Evolutionary conservation across 1,140 invertebrate genomes (phyloP), one percentile per base, ranked within the genome.

Genomic region (Conus ventricosus): DNA sequence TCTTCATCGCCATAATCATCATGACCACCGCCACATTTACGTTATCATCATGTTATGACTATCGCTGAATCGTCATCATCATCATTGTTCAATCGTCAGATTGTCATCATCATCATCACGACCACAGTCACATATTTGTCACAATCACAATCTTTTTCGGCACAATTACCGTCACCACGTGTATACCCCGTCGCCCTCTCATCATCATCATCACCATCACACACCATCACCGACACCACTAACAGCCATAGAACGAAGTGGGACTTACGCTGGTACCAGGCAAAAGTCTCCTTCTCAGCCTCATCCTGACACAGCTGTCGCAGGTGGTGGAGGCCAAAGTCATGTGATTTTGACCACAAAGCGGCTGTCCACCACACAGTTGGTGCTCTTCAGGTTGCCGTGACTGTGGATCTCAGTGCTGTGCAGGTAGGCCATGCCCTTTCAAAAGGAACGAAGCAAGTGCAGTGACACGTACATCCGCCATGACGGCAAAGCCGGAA

Each of bases 351-450:
- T 8, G 15, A 8, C 2, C 99, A 96, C 0, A 99, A 98, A 94
- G 99, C 99, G 53, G 99, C 96, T 53, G 94, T 99, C 99, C 0
- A 99, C 98, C 0, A 99, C 97, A 95, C 99, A 99, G 94, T 99
- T 99, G 25, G 98, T 98, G 0, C 99, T 99, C 94, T 99, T 99
- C 23, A 99, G 95, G 92, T 97, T 97, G 2, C 99, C 99, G 94
- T 99, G 99, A 15, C 97, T 98, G 90, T 97, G 97, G 6, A 99
- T 97, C 91, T 98, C 97, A 71, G 97, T 98, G 60, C 96, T 96
- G 94, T 99, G 99, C 0, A 99, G 96, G 94, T 98, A 99, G 82
- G 96, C 95, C 98, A 99, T 98, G 17, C 99, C 99, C 96, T 98
- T 96, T 92, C 89, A 88, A 55, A 87, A 75, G 85, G 39, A 39